Conservation (phyloP, 1,140 invertebrate species). For the Lasioglossum baleicum region DNA sequence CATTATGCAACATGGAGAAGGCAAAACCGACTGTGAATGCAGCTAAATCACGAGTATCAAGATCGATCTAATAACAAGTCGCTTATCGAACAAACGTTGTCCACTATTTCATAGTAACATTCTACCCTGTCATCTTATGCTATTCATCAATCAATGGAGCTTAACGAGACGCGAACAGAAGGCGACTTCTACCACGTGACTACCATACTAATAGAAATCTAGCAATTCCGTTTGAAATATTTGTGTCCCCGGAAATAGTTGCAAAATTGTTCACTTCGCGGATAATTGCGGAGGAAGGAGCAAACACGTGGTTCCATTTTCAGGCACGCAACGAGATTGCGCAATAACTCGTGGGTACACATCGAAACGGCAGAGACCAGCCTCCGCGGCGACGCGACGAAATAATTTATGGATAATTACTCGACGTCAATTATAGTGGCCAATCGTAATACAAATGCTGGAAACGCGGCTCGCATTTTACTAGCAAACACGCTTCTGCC, state of each 20-base stretch:
- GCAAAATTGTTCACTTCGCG: not conserved
- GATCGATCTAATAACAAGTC: no score
- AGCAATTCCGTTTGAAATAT: no score
- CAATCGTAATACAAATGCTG: not conserved
- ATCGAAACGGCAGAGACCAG: not conserved
- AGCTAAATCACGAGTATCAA: not conserved
- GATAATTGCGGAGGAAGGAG: not conserved
- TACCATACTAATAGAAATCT: no score
- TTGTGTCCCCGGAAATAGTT: not conserved
- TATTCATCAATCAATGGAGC: no score
- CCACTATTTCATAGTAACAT: no score
- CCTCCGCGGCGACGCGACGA: not conserved
- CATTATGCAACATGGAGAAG: not conserved
- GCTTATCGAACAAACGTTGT: no score
- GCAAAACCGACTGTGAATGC: not conserved
- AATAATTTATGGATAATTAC: conserved; percentile 26
- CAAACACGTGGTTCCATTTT: not conserved
- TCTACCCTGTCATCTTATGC: no score
- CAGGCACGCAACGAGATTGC: not conserved
- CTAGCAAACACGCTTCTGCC: not conserved
- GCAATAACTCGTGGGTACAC: not conserved
- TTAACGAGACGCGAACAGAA: no score
- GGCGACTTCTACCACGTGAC: no score
- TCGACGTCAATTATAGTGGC: not conserved
- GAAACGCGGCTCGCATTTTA: not conserved